Conservation (phyloP, 2,888 invertebrate species). For the Drosophila ustulata region DNA sequence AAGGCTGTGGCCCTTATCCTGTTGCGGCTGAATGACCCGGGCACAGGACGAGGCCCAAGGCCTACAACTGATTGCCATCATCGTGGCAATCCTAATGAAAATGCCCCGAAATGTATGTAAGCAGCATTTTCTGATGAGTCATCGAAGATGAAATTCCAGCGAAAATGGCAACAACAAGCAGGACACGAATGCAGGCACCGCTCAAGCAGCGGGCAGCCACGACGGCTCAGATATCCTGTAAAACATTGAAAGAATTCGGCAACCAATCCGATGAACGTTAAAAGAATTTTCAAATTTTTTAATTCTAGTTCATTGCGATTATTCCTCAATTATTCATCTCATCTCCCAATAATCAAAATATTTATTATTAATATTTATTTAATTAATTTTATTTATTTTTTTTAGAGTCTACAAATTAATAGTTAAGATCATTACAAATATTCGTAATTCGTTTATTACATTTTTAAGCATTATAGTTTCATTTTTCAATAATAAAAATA, state of each 20-base stretch:
- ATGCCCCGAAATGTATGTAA: constrained; percentile 60
- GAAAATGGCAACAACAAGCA: constrained; percentile 23
- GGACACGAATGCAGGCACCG: constrained; percentile 5
- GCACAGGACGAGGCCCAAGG: constrained; percentile 23
- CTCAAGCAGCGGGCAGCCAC: neutral
- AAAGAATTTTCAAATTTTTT: too few species aligned
- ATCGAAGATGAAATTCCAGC: constrained; percentile 52
- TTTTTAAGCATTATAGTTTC: neutral
- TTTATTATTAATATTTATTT: too few species aligned
- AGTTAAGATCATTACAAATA: too few species aligned
- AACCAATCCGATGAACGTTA: too few species aligned
- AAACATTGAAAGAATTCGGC: too few species aligned
- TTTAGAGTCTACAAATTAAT: too few species aligned
- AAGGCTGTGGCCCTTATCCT: constrained; percentile 62
- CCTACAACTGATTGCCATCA: constrained; percentile 68
- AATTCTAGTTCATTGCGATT: too few species aligned
- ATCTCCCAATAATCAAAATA: too few species aligned
- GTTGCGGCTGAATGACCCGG: constrained; percentile 61
- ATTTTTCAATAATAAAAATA: too few species aligned
- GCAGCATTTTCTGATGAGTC: constrained; percentile 65
- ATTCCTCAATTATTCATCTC: too few species aligned
- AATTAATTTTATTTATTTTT: too few species aligned
- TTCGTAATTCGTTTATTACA: too few species aligned
- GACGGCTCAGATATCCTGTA: constrained; percentile 15
- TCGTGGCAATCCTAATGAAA: constrained; percentile 69